These are phyloP conservation scores for Polia nebulosa DNA, from an alignment of 2,888 invertebrate genomes.

Conservation along the genomic window DNA sequence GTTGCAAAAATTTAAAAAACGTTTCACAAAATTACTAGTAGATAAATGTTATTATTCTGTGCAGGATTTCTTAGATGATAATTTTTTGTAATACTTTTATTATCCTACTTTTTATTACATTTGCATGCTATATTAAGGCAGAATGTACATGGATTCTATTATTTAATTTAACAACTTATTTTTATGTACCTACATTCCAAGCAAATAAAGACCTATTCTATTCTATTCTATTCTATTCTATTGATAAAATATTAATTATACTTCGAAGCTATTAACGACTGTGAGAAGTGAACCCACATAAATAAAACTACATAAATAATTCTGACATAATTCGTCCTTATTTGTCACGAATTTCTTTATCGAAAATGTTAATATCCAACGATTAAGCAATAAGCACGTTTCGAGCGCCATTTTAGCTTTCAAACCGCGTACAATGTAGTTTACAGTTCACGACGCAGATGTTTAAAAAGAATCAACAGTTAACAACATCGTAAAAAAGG, in stretches of 20 bases:
- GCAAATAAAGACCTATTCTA: no score
- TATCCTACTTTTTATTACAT: no score
- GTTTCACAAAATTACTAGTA: no score
- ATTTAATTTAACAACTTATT: no score
- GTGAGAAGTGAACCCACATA: constrained; percentile 3
- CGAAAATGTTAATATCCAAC: constrained; percentile 53
- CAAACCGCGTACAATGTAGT: constrained; percentile 86
- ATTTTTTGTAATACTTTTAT: no score
- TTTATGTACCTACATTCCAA: no score
- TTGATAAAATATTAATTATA: neutral
- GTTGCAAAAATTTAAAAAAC: no score
- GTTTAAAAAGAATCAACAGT: constrained; percentile 90
- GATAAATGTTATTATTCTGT: no score
- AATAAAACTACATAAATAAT: constrained; percentile 23
- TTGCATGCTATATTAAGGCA: no score
- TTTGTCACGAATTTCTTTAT: constrained; percentile 40
- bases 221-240: no score
- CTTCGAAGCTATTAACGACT: neutral
- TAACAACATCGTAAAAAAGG: constrained; percentile 90
- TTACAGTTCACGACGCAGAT: constrained; percentile 87
- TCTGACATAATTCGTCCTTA: constrained; percentile 20
- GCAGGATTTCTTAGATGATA: no score
- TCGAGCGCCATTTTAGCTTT: constrained; percentile 79
- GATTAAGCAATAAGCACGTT: constrained; percentile 66
- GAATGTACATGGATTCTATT: no score